phyloP scores from a whole-genome alignment of 2,797 vertebrate genomes.

The Martes flavigula region DNA sequence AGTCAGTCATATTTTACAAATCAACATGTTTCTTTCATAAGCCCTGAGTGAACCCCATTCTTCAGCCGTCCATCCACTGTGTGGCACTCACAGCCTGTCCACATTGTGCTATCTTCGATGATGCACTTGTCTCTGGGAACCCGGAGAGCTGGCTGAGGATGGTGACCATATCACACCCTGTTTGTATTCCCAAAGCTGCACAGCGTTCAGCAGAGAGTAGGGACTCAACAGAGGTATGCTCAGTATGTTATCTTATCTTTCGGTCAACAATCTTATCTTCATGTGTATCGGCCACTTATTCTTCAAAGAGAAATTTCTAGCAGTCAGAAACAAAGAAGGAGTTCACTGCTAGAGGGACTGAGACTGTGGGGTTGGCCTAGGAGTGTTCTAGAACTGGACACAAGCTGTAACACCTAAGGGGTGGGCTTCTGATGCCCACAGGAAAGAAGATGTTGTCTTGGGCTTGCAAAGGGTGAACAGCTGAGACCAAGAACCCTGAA shows the following conservation, averaged over 20 bases:
- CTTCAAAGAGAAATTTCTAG: background rate
- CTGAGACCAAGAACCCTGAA: background rate
- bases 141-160: background rate
- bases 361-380: background rate
- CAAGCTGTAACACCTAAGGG: accelerated
- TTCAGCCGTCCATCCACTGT: accelerated
- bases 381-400: too few species aligned
- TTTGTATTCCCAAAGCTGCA: background rate
- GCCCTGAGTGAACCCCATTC: background rate
- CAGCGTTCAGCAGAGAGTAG: too few species aligned
- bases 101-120: accelerated
- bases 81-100: accelerated
- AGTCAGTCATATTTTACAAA: conserved; percentile 27
- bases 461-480: background rate
- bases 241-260: background rate
- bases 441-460: too few species aligned
- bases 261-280: background rate
- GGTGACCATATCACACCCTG: background rate
- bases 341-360: too few species aligned
- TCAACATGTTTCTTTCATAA: background rate
- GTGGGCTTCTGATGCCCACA: background rate
- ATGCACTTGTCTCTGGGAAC: background rate
- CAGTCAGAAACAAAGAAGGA: background rate
- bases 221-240: background rate
- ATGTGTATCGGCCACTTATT: background rate